A percentile compares a stretch with the other conserved stretches of the same genome.
These are phyloP conservation scores for Heliconius hortense DNA, from an alignment of 2,888 invertebrate genomes.

Conservation along the genomic window DNA sequence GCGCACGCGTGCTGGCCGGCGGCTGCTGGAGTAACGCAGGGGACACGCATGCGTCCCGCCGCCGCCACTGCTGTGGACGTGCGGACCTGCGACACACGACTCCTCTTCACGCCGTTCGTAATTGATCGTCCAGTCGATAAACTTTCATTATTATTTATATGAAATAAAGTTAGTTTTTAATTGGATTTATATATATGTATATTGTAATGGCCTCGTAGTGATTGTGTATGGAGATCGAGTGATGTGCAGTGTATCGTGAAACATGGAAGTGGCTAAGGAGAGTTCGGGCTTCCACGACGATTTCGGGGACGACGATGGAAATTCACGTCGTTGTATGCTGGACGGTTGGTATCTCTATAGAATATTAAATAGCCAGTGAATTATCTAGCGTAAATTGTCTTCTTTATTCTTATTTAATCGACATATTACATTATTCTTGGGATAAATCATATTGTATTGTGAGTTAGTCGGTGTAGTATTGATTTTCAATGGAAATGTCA, in stretches of 20 bases:
- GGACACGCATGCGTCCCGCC: constrained; percentile 61
- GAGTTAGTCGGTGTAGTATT: constrained; percentile 37
- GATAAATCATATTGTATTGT: constrained; percentile 20
- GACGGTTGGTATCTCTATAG: constrained; percentile 65
- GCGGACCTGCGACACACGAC: constrained; percentile 70
- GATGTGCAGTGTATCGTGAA: constrained; percentile 58
- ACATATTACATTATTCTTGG: background rate
- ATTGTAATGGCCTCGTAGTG: constrained; percentile 56
- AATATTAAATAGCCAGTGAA: background rate
- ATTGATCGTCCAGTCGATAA: constrained; percentile 78
- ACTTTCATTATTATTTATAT: constrained; percentile 74
- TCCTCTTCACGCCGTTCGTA: constrained; percentile 72
- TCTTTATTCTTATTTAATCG: background rate
- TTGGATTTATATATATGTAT: constrained; percentile 31
- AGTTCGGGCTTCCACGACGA: constrained; percentile 60
- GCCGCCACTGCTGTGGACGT: constrained; percentile 54
- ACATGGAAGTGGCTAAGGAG: constrained; percentile 70
- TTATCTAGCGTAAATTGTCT: background rate
- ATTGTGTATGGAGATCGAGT: constrained; percentile 51
- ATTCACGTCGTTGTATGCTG: constrained; percentile 75
- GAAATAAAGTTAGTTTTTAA: constrained; percentile 42
- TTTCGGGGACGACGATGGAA: constrained; percentile 65
- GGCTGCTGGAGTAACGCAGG: constrained; percentile 44
- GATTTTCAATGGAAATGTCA: constrained; percentile 49
- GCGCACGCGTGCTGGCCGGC: constrained; percentile 63